phyloP scores from a whole-genome alignment of 2,113 vertebrate genomes.

The Theristicus caerulescens region DNA sequence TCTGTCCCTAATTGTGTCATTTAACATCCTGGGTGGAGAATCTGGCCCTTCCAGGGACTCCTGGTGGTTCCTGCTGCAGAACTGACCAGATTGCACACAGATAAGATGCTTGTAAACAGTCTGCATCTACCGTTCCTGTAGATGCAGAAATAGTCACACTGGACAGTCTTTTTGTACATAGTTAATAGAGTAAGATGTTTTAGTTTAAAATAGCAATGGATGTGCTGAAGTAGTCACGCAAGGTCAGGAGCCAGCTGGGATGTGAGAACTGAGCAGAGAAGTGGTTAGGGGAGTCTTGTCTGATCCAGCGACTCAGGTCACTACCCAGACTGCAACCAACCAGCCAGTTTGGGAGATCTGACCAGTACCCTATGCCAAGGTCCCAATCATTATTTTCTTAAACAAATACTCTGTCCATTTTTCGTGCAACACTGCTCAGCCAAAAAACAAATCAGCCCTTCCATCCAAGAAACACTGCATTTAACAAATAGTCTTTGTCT shows the following conservation, averaged over 20 bases:
- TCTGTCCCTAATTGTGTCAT: background rate
- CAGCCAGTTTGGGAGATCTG: rapidly evolving
- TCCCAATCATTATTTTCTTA: background rate
- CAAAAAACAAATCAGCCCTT: background rate
- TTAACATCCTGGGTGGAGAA: background rate
- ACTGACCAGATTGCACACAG: background rate
- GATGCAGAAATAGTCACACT: background rate
- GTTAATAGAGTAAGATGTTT: background rate
- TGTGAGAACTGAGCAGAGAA: background rate
- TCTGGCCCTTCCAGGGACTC: background rate
- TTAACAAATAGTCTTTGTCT: background rate
- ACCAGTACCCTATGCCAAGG: background rate
- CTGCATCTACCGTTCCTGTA: background rate
- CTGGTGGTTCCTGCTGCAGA: background rate
- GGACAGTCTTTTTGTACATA: background rate
- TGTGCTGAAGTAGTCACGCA: background rate
- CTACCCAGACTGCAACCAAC: background rate
- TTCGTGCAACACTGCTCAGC: background rate
- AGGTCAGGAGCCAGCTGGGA: background rate
- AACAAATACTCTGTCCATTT: background rate
- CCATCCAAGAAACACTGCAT: background rate
- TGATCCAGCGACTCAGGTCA: rapidly evolving
- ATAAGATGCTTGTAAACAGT: background rate
- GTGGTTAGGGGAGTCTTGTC: background rate
- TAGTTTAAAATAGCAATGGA: background rate